These are phyloP conservation scores for Caenorhabditis sp. DNA, from an alignment of 2,888 invertebrate genomes.

Conservation along the genomic window DNA sequence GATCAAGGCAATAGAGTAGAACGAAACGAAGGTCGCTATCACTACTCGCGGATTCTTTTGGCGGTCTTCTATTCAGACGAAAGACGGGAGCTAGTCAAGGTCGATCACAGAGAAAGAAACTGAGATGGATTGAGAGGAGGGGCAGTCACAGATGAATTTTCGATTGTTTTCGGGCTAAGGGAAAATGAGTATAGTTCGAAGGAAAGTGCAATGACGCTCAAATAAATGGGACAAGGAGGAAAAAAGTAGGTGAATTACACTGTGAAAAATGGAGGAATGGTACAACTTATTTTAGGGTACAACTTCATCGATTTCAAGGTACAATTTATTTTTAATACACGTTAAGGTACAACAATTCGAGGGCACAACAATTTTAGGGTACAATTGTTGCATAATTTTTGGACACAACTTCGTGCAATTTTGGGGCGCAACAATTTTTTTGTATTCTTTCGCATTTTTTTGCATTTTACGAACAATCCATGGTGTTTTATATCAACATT, in stretches of 20 bases:
- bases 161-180: constrained; percentile 5
- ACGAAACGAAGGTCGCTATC: constrained; percentile 26
- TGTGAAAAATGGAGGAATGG: too few species aligned
- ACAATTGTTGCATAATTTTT: too few species aligned
- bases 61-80: constrained; percentile 5
- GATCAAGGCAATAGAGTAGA: constrained; percentile 27
- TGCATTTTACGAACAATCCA: too few species aligned
- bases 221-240: not conserved
- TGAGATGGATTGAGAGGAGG: not conserved
- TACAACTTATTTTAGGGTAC: too few species aligned
- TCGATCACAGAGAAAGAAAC: constrained; percentile 16
- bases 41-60: constrained; percentile 22
- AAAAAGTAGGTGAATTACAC: constrained; percentile 15
- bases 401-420: too few species aligned
- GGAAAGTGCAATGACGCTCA: constrained; percentile 11
- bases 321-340: too few species aligned
- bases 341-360: too few species aligned
- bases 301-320: too few species aligned
- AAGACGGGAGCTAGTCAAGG: constrained; percentile 35
- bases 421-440: too few species aligned
- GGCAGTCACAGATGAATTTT: constrained; percentile 15
- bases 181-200: not conserved
- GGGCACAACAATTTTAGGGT: too few species aligned
- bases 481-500: too few species aligned
- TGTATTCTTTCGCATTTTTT: too few species aligned